Conservation (phyloP, 2,113 vertebrate species). For the Lasiurus borealis region DNA sequence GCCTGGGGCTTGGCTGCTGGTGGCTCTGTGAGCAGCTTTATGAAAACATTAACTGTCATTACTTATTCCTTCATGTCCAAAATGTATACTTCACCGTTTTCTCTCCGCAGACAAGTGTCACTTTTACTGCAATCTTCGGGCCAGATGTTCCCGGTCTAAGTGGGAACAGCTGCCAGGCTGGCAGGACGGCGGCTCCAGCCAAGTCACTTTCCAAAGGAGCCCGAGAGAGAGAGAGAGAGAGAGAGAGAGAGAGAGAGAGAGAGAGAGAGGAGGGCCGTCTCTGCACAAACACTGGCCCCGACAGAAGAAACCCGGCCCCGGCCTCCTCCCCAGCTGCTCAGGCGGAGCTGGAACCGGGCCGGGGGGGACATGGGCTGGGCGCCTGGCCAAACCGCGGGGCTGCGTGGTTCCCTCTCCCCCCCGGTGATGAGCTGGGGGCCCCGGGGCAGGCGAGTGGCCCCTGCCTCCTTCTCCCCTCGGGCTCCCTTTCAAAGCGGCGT, state of each 20-base stretch:
- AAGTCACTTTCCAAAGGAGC: conserved; percentile 74
- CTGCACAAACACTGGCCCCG: conserved; percentile 54
- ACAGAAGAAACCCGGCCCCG: conserved; percentile 71
- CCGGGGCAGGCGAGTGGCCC: neutral
- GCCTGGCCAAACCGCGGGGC: neutral
- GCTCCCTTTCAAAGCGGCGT: conserved; percentile 66
- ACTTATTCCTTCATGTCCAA: conserved; percentile 83
- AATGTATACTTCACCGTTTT: conserved; percentile 82
- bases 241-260: no score
- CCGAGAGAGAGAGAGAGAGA: neutral
- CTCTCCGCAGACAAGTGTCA: conserved; percentile 80
- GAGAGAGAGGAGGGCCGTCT: conserved; percentile 36
- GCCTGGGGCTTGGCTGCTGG: neutral
- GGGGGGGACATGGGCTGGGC: conserved; percentile 31
- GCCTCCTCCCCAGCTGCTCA: conserved; percentile 12
- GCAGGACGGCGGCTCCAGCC: conserved; percentile 68
- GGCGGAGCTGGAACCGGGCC: no score
- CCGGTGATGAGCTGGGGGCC: conserved; percentile 24
- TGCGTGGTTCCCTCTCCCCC: neutral
- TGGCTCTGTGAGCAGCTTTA: conserved; percentile 74
- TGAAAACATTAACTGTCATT: conserved; percentile 83
- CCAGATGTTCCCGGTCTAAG: conserved; percentile 84
- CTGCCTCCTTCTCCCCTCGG: neutral
- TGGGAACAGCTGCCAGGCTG: conserved; percentile 81
- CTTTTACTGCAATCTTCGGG: conserved; percentile 82